Conservation (phyloP, 2,888 invertebrate species). For the Podabrus alpinus region DNA sequence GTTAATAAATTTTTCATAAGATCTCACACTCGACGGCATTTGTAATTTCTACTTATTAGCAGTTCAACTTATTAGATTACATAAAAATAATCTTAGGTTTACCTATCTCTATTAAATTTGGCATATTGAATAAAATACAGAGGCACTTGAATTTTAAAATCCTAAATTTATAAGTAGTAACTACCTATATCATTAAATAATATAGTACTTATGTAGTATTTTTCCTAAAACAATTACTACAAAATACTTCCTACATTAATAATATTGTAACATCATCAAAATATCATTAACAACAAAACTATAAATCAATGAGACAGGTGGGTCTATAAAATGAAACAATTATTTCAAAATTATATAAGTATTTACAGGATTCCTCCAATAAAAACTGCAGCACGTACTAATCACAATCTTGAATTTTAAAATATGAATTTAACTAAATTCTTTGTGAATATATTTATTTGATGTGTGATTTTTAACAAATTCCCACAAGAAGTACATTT, state of each 20-base stretch:
- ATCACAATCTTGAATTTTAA: not conserved
- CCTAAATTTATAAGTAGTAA: not conserved
- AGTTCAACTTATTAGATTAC: not conserved
- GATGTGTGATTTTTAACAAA: conserved; percentile 44
- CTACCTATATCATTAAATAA: not conserved
- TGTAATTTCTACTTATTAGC: not conserved
- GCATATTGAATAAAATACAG: conserved; percentile 1
- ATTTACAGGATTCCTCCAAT: not conserved
- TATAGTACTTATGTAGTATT: not conserved
- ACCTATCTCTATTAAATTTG: not conserved
- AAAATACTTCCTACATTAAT: not conserved
- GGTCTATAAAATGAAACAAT: not conserved
- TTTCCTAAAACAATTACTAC: not conserved
- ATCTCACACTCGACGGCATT: conserved; percentile 1
- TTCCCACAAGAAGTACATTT: conserved; percentile 60
- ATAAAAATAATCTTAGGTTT: not conserved
- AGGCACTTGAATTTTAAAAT: not conserved
- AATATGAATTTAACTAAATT: conserved; percentile 4
- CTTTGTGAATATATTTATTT: conserved; percentile 35
- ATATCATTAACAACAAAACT: not conserved
- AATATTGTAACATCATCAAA: not conserved
- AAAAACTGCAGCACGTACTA: not conserved
- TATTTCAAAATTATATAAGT: not conserved
- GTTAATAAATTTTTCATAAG: not conserved
- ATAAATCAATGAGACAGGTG: not conserved